Evolutionary conservation across 30 jellyfish, hydroid and myxozoan genomes (phyloP).

Genomic region (Nemopilema nomurai): DNA sequence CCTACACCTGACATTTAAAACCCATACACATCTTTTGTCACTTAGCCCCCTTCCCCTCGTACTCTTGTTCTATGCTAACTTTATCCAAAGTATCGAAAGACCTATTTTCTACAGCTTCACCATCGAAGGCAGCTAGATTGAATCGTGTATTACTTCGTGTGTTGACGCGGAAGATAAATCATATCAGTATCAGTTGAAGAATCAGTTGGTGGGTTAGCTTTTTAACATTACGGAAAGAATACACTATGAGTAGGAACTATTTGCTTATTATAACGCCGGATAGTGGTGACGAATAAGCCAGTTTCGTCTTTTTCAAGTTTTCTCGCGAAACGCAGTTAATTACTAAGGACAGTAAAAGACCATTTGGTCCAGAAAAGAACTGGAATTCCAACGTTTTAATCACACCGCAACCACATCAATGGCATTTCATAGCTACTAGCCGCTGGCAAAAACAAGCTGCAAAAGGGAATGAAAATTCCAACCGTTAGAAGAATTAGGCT

Average conservation of each 20-base stretch:
- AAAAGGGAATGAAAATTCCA: not conserved
- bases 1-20: too few species aligned
- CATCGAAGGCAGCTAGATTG: too few species aligned
- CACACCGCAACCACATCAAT: not conserved
- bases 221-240: too few species aligned
- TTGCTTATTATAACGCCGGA: not conserved
- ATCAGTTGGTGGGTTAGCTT: not conserved
- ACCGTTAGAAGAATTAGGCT: not conserved
- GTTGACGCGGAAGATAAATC: not conserved
- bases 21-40: too few species aligned
- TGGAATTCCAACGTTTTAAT: not conserved
- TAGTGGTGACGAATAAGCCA: not conserved
- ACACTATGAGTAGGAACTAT: too few species aligned
- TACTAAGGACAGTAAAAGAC: not conserved
- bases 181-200: too few species aligned
- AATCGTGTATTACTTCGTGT: not conserved
- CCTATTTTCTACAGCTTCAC: too few species aligned
- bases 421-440: not conserved
- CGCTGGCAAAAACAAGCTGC: not conserved
- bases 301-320: not conserved
- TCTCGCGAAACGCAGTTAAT: not conserved
- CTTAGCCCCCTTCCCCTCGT: too few species aligned
- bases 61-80: too few species aligned
- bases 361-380: not conserved
- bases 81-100: too few species aligned